Evolutionary conservation across 2,113 vertebrate species (phyloP).

Genomic region (Neodon shergylaensis): DNA sequence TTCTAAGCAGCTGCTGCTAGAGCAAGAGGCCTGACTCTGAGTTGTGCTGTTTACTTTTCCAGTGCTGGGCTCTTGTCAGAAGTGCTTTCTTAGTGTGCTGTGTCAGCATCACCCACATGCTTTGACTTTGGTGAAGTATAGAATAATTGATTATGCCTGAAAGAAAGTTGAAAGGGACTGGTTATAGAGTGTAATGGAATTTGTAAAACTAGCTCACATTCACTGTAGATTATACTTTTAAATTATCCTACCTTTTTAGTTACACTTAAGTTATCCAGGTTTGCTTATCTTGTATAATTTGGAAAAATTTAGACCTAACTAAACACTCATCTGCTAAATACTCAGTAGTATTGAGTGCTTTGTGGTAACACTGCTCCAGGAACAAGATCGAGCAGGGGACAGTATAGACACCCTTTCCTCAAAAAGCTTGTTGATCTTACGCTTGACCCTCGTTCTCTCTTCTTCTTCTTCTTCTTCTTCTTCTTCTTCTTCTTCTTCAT

Average conservation of each 20-base stretch:
- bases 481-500: no score
- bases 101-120: background rate
- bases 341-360: background rate
- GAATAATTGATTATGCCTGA: background rate
- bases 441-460: rapidly evolving
- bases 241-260: background rate
- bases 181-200: background rate
- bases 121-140: background rate
- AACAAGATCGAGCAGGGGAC: background rate
- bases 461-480: no score
- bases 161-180: background rate
- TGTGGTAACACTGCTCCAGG: background rate
- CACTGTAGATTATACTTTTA: background rate
- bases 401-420: background rate
- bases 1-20: background rate
- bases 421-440: background rate
- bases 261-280: background rate
- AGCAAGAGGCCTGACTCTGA: background rate
- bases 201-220: background rate
- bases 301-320: background rate
- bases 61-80: no score
- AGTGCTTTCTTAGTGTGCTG: background rate
- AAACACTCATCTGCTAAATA: background rate
- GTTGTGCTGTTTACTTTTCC: background rate
- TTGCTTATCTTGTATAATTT: background rate